A percentile compares a stretch with the other conserved stretches of the same genome.
Evolutionary conservation across 2,113 vertebrate genomes (phyloP).

Genomic region (Carlito syrichta): DNA sequence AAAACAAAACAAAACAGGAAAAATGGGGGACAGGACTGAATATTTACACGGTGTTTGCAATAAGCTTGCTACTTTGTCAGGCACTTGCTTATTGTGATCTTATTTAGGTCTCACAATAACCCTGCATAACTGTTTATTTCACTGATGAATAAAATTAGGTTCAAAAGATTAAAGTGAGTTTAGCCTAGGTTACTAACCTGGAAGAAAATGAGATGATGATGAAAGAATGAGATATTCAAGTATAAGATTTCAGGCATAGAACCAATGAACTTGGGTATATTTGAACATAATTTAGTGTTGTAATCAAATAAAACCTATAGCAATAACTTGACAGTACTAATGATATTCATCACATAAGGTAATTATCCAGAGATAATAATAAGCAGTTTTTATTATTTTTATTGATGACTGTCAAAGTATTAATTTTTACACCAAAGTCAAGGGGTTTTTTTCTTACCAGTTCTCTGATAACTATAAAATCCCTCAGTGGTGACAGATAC

Average conservation of each 20-base stretch:
- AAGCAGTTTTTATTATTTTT: constrained; percentile 48
- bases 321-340: constrained; percentile 50
- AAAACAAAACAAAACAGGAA: background rate
- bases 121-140: background rate
- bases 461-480: background rate
- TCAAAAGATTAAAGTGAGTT: background rate
- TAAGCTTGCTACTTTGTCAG: background rate
- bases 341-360: constrained; percentile 36
- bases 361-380: constrained; percentile 57
- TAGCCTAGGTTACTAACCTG: background rate
- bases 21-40: background rate
- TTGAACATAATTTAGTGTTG: background rate
- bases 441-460: background rate
- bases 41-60: background rate
- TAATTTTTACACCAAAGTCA: constrained; percentile 48
- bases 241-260: background rate
- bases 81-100: background rate
- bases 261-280: background rate
- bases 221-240: background rate
- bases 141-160: background rate
- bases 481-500: background rate
- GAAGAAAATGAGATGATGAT: background rate
- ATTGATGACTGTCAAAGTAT: constrained; percentile 53
- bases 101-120: background rate
- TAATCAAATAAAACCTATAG: constrained; percentile 36